These are phyloP conservation scores for Chaetodon trifascialis DNA, from an alignment of 2,113 vertebrate species.

Conservation along the genomic window DNA sequence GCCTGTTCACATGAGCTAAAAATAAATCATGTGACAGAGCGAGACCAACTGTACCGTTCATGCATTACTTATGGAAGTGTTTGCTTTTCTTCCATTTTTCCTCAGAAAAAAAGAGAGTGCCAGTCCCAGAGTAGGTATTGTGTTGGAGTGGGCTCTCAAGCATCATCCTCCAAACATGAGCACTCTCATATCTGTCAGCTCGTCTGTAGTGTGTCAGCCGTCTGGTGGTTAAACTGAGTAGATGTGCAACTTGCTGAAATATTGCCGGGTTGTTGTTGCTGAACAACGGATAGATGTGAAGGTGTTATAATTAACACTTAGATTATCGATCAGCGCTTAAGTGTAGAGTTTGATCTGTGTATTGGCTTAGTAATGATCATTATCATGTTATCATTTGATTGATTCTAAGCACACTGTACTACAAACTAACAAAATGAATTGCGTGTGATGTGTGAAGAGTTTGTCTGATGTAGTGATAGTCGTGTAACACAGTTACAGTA, in stretches of 20 bases:
- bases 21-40: constrained; percentile 81
- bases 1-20: constrained; percentile 82
- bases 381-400: too few relatives aligned
- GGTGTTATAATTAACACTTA: not conserved
- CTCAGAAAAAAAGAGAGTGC: constrained; percentile 22
- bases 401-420: too few relatives aligned
- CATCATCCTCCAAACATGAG: constrained; percentile 36
- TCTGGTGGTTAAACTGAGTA: not conserved
- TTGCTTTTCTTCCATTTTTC: constrained; percentile 69
- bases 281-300: not conserved
- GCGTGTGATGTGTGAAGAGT: too few relatives aligned
- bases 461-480: too few relatives aligned
- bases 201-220: not conserved
- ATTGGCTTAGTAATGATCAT: not conserved
- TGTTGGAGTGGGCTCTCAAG: constrained; percentile 34
- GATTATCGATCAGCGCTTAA: not conserved
- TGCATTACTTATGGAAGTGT: constrained; percentile 84
- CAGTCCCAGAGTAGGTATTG: constrained; percentile 10
- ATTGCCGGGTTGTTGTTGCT: not conserved
- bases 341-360: not conserved
- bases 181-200: constrained; percentile 2
- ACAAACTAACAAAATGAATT: too few relatives aligned
- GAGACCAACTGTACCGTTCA: constrained; percentile 76
- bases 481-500: not conserved
- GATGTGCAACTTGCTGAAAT: constrained; percentile 2